Conservation (phyloP, 2,113 vertebrate genomes). For the Agapornis roseicollis region DNA sequence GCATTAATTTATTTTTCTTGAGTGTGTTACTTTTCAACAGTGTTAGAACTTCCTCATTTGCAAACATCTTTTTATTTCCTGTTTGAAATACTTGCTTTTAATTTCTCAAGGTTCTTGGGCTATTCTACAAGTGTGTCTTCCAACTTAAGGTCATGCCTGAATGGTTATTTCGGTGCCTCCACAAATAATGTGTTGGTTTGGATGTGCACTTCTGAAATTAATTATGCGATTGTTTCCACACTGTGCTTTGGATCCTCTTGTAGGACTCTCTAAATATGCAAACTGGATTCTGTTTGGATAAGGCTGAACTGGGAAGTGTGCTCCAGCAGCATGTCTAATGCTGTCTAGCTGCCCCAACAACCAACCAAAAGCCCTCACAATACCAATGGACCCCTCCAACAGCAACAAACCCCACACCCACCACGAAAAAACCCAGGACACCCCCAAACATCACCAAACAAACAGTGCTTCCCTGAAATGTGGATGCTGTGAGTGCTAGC, state of each 20-base stretch:
- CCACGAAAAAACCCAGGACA: not conserved
- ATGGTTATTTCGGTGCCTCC: not conserved
- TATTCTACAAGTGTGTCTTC: not conserved
- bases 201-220: not conserved
- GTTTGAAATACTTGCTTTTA: not conserved
- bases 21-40: not conserved
- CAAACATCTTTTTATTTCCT: not conserved
- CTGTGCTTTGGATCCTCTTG: not conserved
- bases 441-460: not conserved
- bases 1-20: not conserved
- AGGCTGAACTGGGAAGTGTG: not conserved
- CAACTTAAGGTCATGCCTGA: not conserved
- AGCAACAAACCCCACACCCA: not conserved
- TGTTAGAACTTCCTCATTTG: not conserved
- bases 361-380: not conserved
- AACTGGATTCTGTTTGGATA: not conserved
- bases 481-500: not conserved
- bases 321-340: not conserved
- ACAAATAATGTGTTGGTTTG: not conserved
- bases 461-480: not conserved
- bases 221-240: not conserved
- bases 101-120: not conserved
- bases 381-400: not conserved
- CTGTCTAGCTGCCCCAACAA: not conserved
- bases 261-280: not conserved